Evolutionary conservation across 2,797 vertebrate species (phyloP).

Genomic region (Parauchenoglanis punctatus): DNA sequence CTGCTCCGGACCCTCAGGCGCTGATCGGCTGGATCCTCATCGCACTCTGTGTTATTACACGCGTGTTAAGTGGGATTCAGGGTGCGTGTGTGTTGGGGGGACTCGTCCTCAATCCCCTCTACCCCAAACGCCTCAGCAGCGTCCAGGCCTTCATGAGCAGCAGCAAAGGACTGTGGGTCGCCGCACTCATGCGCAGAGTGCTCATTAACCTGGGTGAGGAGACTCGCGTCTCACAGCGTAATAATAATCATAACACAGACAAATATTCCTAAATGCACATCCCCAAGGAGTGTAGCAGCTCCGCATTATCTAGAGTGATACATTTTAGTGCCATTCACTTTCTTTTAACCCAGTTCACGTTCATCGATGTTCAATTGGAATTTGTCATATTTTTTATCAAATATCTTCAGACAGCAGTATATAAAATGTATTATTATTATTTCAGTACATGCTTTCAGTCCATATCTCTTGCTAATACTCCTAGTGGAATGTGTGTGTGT

Average conservation of each 20-base stretch:
- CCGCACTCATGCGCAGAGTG: slow-evolving; percentile 85
- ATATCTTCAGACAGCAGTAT: not conserved
- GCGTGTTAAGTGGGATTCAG: slow-evolving; percentile 89
- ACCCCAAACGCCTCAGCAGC: slow-evolving; percentile 86
- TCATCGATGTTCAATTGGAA: too few species aligned
- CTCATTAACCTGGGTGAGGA: slow-evolving; percentile 90
- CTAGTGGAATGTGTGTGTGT: slow-evolving; percentile 18
- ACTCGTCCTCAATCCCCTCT: slow-evolving; percentile 90
- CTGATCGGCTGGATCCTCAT: slow-evolving; percentile 85
- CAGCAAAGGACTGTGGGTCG: slow-evolving; percentile 81
- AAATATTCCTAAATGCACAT: too few species aligned
- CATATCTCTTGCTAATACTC: not conserved
- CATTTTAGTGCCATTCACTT: not conserved
- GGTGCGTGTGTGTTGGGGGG: slow-evolving; percentile 88
- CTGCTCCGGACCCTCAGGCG: slow-evolving; percentile 74
- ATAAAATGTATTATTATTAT: not conserved
- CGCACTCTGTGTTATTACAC: slow-evolving; percentile 77
- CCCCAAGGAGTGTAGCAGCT: too few species aligned
- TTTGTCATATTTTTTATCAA: not conserved
- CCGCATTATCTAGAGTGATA: too few species aligned
- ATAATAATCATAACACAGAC: not conserved
- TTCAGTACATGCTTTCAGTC: not conserved
- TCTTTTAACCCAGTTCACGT: too few species aligned
- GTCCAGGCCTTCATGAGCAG: slow-evolving; percentile 85
- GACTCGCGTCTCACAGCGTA: not conserved